Conservation (phyloP, 2,113 vertebrate species). For the Verasper variegatus region DNA sequence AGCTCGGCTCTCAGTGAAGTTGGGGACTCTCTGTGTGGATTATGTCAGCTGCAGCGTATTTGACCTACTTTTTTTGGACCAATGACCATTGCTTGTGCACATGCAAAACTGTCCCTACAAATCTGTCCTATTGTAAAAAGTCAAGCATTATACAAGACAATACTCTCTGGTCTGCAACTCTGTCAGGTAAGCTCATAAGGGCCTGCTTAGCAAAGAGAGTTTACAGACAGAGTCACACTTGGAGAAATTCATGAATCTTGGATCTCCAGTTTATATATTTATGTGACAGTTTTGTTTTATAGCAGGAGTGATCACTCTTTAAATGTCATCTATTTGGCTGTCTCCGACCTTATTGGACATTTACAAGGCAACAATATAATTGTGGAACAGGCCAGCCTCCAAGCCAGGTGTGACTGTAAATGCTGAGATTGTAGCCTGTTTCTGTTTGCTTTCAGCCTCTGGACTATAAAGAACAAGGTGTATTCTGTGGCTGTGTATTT, state of each 20-base stretch:
- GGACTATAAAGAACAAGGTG: constrained; percentile 53
- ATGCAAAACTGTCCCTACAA: constrained; percentile 8
- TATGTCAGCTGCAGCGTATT: constrained; percentile 52
- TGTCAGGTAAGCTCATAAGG: background rate
- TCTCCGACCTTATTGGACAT: constrained; percentile 25
- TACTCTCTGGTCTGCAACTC: background rate
- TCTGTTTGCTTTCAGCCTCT: constrained; percentile 25
- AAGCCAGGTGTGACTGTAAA: constrained; percentile 35
- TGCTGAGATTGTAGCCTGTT: constrained; percentile 19
- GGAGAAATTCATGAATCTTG: constrained; percentile 3
- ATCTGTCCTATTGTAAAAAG: background rate
- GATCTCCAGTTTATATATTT: constrained; percentile 14
- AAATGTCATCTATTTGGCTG: constrained; percentile 28
- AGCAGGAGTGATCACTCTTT: constrained; percentile 30
- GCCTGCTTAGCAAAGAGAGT: background rate
- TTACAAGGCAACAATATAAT: constrained; percentile 32
- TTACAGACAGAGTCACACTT: background rate
- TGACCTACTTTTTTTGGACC: constrained; percentile 53
- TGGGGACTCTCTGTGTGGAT: constrained; percentile 32
- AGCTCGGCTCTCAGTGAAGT: background rate
- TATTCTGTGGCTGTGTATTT: constrained; percentile 69
- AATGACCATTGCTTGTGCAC: constrained; percentile 6
- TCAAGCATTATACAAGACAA: background rate
- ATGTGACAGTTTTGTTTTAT: constrained; percentile 48
- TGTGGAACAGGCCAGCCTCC: constrained; percentile 18